phyloP scores from a whole-genome alignment of 1,140 invertebrate genomes.

The Bombus breviceps region DNA sequence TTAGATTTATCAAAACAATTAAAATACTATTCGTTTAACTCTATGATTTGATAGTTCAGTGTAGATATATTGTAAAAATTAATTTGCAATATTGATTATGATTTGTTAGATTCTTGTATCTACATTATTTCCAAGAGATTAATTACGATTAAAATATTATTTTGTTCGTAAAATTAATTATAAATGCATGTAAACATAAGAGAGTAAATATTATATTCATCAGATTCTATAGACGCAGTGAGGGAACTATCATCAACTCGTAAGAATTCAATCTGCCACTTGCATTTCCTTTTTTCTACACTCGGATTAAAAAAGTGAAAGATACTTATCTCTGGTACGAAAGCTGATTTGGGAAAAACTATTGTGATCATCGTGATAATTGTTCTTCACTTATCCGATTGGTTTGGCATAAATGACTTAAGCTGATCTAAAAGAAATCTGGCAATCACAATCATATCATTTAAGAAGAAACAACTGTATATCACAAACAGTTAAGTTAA shows the following conservation, averaged over 20 bases:
- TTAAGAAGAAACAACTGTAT: constrained; percentile 49
- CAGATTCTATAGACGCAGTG: not conserved
- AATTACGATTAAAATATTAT: not conserved
- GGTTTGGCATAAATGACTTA: constrained; percentile 33
- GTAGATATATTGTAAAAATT: no score
- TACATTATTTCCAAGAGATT: not conserved
- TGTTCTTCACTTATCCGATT: not conserved
- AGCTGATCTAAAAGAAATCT: constrained; percentile 34
- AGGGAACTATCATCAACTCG: not conserved
- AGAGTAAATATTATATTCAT: no score
- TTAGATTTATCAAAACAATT: no score
- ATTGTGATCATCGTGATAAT: not conserved
- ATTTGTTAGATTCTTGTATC: not conserved
- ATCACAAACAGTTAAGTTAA: constrained; percentile 62
- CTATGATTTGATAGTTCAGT: no score
- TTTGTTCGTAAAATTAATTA: not conserved
- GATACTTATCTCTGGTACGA: not conserved
- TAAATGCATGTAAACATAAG: no score
- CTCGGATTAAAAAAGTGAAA: not conserved
- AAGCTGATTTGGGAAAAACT: not conserved
- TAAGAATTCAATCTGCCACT: not conserved
- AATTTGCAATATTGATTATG: not conserved
- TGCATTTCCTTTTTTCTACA: not conserved
- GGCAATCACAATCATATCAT: constrained; percentile 35
- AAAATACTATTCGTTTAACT: no score